phyloP scores from a whole-genome alignment of 2,888 invertebrate genomes.

The Rambutsinella grinnellia region DNA sequence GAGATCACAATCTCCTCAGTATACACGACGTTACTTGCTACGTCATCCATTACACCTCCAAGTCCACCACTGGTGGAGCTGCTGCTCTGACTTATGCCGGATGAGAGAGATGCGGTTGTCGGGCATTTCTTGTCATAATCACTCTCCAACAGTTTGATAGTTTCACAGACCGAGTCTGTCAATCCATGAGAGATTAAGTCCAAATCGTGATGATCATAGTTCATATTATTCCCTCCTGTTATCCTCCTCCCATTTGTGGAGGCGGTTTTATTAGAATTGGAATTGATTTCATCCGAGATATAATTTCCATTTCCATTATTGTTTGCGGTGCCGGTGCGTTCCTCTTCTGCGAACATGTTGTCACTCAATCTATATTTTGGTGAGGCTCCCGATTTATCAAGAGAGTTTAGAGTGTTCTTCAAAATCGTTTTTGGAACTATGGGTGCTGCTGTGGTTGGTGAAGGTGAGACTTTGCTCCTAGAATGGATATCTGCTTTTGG shows the following conservation, averaged over 20 bases:
- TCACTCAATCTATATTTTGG: slow-evolving; percentile 45
- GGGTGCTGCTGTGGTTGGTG: slow-evolving; percentile 4
- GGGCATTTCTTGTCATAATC: slow-evolving; percentile 40
- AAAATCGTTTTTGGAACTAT: slow-evolving; percentile 44
- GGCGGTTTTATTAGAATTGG: slow-evolving; percentile 27
- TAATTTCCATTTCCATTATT: slow-evolving; percentile 57
- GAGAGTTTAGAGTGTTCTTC: slow-evolving; percentile 31
- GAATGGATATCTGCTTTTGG: slow-evolving; percentile 10
- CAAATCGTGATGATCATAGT: slow-evolving; percentile 39
- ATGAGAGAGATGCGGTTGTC: slow-evolving; percentile 39
- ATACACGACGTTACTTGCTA: slow-evolving; percentile 42
- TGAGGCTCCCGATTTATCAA: not conserved
- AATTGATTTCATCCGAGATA: slow-evolving; percentile 53
- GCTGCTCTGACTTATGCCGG: slow-evolving; percentile 38
- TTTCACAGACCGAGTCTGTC: slow-evolving; percentile 55
- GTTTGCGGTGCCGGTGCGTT: slow-evolving; percentile 33
- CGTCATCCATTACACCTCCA: slow-evolving; percentile 26
- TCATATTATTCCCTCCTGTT: slow-evolving; percentile 23
- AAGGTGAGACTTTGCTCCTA: slow-evolving; percentile 4
- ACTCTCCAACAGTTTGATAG: slow-evolving; percentile 53
- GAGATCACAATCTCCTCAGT: slow-evolving; percentile 61
- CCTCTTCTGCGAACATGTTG: slow-evolving; percentile 43
- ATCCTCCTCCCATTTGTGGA: not conserved
- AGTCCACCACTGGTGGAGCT: slow-evolving; percentile 40
- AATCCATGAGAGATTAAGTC: slow-evolving; percentile 49